These are phyloP conservation scores for Volucella inflata DNA, from an alignment of 2,888 invertebrate species.

Conservation along the genomic window DNA sequence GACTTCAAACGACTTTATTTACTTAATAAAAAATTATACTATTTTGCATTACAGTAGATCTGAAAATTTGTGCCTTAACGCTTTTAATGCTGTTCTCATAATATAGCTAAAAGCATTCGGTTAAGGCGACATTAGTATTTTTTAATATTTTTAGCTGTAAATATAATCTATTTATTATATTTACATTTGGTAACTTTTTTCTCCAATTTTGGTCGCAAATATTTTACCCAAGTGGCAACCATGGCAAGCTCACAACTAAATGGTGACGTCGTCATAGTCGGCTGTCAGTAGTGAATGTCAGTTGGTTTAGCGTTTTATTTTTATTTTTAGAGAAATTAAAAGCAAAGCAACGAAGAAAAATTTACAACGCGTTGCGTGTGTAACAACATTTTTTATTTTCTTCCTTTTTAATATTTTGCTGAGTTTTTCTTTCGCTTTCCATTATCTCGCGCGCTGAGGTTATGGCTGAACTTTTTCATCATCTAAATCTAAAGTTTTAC, in stretches of 20 bases:
- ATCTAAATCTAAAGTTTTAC: constrained; percentile 35
- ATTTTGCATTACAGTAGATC: no score
- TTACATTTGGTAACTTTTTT: no score
- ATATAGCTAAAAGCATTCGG: no score
- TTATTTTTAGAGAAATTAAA: constrained; percentile 62
- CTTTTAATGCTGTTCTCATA: no score
- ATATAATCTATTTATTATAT: no score
- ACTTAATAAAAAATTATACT: no score
- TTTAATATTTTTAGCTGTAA: no score
- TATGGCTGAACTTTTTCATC: constrained; percentile 48
- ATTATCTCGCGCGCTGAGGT: constrained; percentile 49
- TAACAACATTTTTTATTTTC: constrained; percentile 44
- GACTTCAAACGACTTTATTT: no score
- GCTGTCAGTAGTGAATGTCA: constrained; percentile 23
- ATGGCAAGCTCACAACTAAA: not conserved
- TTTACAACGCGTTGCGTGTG: constrained; percentile 61
- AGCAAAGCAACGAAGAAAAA: constrained; percentile 26
- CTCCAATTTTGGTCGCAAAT: no score
- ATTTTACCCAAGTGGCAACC: no score
- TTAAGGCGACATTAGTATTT: no score
- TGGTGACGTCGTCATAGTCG: not conserved
- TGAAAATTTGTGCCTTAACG: no score
- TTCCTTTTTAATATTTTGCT: constrained; percentile 33
- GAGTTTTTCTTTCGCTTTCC: constrained; percentile 14
- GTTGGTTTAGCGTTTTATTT: constrained; percentile 41